These are phyloP conservation scores for Echeneis naucrates DNA, from an alignment of 2,797 vertebrate genomes.

Conservation along the genomic window DNA sequence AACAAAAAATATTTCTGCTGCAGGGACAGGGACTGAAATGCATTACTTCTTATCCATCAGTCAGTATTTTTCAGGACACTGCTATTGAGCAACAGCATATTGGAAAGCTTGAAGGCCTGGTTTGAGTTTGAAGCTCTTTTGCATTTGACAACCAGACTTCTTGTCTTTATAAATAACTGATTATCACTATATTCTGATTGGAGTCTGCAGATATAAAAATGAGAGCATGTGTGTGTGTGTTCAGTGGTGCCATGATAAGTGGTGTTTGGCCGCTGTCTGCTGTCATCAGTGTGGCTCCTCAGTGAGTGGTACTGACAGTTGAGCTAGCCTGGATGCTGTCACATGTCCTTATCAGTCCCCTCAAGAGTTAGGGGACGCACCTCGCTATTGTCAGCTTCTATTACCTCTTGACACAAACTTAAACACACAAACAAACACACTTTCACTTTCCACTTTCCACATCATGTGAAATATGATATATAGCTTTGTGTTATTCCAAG, in stretches of 20 bases:
- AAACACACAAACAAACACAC: conserved; percentile 28
- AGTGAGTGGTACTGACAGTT: conserved; percentile 74
- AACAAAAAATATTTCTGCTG: conserved; percentile 14
- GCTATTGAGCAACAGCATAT: conserved; percentile 14
- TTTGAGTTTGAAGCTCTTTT: conserved; percentile 6
- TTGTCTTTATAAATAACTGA: conserved; percentile 41
- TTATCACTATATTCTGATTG: conserved; percentile 28
- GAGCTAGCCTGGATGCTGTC: conserved; percentile 77
- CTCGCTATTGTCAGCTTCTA: conserved; percentile 80
- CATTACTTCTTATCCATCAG: conserved; percentile 15
- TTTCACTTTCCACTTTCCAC: conserved; percentile 17
- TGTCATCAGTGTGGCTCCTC: conserved; percentile 68
- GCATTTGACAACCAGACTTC: conserved; percentile 11
- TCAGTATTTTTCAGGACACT: not conserved
- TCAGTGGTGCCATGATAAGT: conserved; percentile 28
- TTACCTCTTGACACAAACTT: conserved; percentile 57
- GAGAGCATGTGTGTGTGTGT: conserved; percentile 27
- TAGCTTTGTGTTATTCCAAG: conserved; percentile 32
- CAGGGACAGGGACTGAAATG: conserved; percentile 14
- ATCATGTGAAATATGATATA: no score
- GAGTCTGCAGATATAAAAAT: conserved; percentile 34
- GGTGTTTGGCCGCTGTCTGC: conserved; percentile 71
- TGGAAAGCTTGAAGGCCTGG: conserved; percentile 3
- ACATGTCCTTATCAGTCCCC: conserved; percentile 79
- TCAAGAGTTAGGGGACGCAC: conserved; percentile 69